These are phyloP conservation scores for Macroramphosus scolopax DNA, from an alignment of 2,797 vertebrate genomes.

Conservation along the genomic window DNA sequence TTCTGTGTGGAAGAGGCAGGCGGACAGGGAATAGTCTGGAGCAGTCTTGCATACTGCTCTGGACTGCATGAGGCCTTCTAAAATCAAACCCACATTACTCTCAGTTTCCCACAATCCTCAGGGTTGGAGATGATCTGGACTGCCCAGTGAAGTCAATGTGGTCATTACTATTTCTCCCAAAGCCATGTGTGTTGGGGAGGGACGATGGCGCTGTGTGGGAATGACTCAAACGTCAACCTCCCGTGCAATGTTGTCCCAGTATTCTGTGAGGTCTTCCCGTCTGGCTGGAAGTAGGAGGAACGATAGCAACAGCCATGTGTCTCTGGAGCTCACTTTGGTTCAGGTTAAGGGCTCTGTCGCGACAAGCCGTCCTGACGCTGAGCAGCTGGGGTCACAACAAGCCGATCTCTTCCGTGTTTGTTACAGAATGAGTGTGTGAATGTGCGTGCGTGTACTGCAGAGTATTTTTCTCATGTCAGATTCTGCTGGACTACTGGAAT, in stretches of 20 bases:
- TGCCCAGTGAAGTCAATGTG: constrained; percentile 82
- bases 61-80: constrained; percentile 91
- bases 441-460: constrained; percentile 32
- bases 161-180: constrained; percentile 82
- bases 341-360: constrained; percentile 76
- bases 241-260: constrained; percentile 80
- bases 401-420: constrained; percentile 59
- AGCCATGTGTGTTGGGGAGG: constrained; percentile 80
- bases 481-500: constrained; percentile 79
- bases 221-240: constrained; percentile 25
- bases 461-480: constrained; percentile 64
- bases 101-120: constrained; percentile 95
- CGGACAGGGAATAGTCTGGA: constrained; percentile 74
- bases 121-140: constrained; percentile 91
- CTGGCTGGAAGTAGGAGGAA: constrained; percentile 48
- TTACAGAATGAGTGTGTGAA: constrained; percentile 36
- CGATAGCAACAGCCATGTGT: constrained; percentile 52
- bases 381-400: constrained; percentile 51
- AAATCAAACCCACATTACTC: constrained; percentile 81
- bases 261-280: constrained; percentile 84
- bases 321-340: constrained; percentile 56
- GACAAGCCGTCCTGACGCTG: constrained; percentile 42
- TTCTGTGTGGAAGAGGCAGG: constrained; percentile 79
- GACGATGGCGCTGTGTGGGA: constrained; percentile 59
- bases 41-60: constrained; percentile 80